Percentiles rank a stretch among this genome's conserved stretches.
phyloP scores from a whole-genome alignment of 1,140 invertebrate species.

The Drosophila grimshawi region DNA sequence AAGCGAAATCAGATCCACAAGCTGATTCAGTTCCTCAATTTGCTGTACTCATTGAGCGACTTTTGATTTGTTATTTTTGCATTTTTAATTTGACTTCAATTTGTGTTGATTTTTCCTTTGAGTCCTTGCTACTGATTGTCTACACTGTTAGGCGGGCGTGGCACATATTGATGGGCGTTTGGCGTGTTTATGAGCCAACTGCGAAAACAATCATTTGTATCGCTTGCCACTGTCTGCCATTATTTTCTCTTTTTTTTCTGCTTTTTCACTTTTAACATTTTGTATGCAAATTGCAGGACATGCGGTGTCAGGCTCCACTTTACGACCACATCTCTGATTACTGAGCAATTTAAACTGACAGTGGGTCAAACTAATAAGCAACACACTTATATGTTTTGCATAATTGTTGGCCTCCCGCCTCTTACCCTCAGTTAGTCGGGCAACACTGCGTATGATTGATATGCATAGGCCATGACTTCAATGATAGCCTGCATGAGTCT shows the following conservation, averaged over 20 bases:
- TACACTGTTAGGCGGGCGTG: background rate
- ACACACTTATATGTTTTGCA: slow-evolving; percentile 48
- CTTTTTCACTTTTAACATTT: slow-evolving; percentile 59
- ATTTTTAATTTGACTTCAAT: slow-evolving; percentile 48
- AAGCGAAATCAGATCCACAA: slow-evolving; percentile 35
- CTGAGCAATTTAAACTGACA: slow-evolving; percentile 32
- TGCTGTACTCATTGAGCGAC: background rate
- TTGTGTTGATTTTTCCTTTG: slow-evolving; percentile 40
- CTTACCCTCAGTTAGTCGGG: slow-evolving; percentile 7
- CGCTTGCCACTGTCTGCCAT: slow-evolving; percentile 35
- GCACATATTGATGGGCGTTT: slow-evolving; percentile 39
- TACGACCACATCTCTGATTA: background rate
- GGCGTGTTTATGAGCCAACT: slow-evolving; percentile 43
- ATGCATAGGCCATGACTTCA: slow-evolving; percentile 29
- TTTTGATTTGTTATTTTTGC: slow-evolving; percentile 30
- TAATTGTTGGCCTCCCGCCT: slow-evolving; percentile 10
- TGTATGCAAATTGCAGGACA: slow-evolving; percentile 68
- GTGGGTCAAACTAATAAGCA: slow-evolving; percentile 65
- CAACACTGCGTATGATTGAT: slow-evolving; percentile 43
- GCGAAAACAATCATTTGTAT: slow-evolving; percentile 40
- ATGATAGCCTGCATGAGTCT: background rate
- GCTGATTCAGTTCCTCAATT: slow-evolving; percentile 13
- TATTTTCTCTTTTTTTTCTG: slow-evolving; percentile 24
- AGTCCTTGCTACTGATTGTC: slow-evolving; percentile 36
- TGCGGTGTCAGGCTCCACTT: slow-evolving; percentile 48